phyloP scores from a whole-genome alignment of 2,888 invertebrate species.

The Trypoxylon attenuatum region DNA sequence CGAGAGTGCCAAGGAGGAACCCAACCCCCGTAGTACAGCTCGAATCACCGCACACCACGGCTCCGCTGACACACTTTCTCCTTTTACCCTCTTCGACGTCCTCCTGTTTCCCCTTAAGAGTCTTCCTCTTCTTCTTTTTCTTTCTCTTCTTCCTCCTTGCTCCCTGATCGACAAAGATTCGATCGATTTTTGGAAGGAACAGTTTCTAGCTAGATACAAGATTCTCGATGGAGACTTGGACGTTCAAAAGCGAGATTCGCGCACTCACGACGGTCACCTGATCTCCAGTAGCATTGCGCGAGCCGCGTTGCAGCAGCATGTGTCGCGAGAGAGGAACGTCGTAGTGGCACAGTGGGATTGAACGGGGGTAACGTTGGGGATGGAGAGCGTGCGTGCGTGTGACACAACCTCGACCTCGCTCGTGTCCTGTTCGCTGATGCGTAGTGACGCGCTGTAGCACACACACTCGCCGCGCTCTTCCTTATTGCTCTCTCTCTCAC shows the following conservation, averaged over 20 bases:
- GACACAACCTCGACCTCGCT: constrained; percentile 52
- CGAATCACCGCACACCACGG: constrained; percentile 36
- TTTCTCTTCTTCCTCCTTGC: neutral
- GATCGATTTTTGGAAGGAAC: too few species aligned
- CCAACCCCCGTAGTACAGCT: constrained; percentile 39
- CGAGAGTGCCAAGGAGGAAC: constrained; percentile 35
- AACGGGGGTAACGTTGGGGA: neutral
- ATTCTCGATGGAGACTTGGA: neutral
- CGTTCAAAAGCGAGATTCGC: neutral
- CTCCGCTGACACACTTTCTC: constrained; percentile 56
- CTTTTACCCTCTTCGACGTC: constrained; percentile 33
- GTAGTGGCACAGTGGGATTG: too few species aligned
- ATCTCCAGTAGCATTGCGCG: neutral
- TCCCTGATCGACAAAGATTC: neutral
- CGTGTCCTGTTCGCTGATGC: constrained; percentile 17
- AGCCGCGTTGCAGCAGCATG: neutral
- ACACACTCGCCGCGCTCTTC: constrained; percentile 6
- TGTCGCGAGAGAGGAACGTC: neutral
- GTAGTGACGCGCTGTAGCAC: too few species aligned
- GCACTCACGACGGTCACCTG: neutral
- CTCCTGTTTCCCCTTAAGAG: constrained; percentile 17
- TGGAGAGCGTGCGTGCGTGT: constrained; percentile 5
- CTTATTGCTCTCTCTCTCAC: neutral
- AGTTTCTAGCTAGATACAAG: too few species aligned
- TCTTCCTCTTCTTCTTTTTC: neutral